Evolutionary conservation across 2,113 vertebrate genomes (phyloP).

Genomic region (Laticauda colubrina): DNA sequence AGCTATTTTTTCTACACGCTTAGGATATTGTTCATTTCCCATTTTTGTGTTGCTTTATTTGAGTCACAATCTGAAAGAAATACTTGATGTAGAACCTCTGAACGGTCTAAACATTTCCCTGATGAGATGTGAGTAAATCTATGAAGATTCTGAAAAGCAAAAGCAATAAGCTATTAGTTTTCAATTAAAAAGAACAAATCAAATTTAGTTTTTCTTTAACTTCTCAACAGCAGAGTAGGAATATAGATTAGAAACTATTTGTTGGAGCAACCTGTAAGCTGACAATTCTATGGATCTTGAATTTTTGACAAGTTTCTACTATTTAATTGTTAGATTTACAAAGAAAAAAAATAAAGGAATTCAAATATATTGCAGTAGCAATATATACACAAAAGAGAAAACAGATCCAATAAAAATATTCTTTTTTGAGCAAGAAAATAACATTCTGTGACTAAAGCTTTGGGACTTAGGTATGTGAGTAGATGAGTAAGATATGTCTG

Average conservation of each 20-base stretch:
- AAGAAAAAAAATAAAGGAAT: neutral
- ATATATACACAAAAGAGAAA: neutral
- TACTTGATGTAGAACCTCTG: slow-evolving; percentile 91
- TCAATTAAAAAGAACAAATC: slow-evolving; percentile 20
- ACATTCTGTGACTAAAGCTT: neutral
- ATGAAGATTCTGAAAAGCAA: slow-evolving; percentile 81
- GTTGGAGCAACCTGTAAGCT: neutral
- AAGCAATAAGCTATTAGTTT: neutral
- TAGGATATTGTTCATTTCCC: slow-evolving; percentile 98
- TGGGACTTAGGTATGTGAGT: neutral
- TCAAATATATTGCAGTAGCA: neutral
- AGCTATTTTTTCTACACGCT: slow-evolving; percentile 76
- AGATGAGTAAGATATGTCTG: neutral
- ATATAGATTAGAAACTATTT: neutral
- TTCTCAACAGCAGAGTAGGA: neutral
- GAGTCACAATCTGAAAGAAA: slow-evolving; percentile 90
- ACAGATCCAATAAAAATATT: neutral
- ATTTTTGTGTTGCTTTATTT: slow-evolving; percentile 88
- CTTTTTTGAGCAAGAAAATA: neutral
- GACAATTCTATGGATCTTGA: neutral
- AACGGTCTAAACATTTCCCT: slow-evolving; percentile 94
- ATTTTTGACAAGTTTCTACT: neutral
- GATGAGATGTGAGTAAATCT: slow-evolving; percentile 84
- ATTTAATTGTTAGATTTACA: neutral
- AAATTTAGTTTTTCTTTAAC: neutral